These are phyloP conservation scores for Cebus imitator DNA, from an alignment of 2,113 vertebrate species.

Conservation along the genomic window DNA sequence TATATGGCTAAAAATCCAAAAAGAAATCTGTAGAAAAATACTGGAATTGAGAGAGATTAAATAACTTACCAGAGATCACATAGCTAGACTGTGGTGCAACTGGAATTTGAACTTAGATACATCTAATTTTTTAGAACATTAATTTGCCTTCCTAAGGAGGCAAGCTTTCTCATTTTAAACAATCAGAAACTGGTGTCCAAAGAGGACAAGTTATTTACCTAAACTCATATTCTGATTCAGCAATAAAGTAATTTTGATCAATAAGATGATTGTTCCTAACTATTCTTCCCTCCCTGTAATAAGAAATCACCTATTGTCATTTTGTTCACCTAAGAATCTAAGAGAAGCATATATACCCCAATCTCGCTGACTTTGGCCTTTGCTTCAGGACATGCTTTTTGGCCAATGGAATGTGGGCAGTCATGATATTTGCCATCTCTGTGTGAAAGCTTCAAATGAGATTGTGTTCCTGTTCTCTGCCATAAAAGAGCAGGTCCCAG, in stretches of 20 bases:
- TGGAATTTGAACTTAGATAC: background rate
- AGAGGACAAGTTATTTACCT: background rate
- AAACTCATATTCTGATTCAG: background rate
- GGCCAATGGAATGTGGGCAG: background rate
- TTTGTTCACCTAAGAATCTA: background rate
- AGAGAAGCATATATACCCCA: too few species aligned
- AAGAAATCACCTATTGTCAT: background rate
- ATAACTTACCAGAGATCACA: background rate
- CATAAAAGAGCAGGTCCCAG: background rate
- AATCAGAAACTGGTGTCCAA: background rate
- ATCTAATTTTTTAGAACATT: background rate
- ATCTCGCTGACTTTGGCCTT: background rate
- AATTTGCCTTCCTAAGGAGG: background rate
- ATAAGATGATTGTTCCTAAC: background rate
- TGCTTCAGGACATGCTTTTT: background rate
- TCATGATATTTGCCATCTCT: background rate
- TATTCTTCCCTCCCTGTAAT: background rate
- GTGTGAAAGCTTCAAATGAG: background rate
- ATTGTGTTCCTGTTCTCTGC: background rate
- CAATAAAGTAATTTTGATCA: background rate
- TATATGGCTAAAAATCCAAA: background rate
- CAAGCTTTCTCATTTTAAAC: conserved; percentile 16
- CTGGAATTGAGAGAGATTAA: background rate
- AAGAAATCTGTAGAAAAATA: background rate
- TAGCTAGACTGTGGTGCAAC: background rate